Conservation (phyloP, 2,113 vertebrate species). For the Perognathus longimembris region DNA sequence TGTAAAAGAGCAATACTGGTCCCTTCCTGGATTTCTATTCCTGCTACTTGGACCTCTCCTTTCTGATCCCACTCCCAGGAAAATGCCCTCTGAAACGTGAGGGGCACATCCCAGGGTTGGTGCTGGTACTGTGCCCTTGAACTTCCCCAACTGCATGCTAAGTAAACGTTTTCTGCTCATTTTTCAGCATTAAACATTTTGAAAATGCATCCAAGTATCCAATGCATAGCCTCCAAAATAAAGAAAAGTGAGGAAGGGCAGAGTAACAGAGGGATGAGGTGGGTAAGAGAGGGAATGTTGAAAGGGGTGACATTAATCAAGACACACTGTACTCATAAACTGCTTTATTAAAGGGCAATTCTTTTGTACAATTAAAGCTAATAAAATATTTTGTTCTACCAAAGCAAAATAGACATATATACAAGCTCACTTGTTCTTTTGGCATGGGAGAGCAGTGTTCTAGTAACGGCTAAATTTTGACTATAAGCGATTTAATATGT, state of each 20-base stretch:
- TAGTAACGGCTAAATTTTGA: neutral
- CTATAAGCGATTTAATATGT: neutral
- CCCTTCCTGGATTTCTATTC: neutral
- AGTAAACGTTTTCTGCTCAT: neutral
- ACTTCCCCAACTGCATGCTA: neutral
- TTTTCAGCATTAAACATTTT: neutral
- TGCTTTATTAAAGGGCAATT: no score
- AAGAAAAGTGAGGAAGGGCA: no score
- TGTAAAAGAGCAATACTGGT: neutral
- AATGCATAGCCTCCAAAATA: no score
- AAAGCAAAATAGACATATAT: neutral
- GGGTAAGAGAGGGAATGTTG: no score
- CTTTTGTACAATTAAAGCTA: no score
- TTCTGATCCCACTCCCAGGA: no score
- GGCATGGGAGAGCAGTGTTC: neutral
- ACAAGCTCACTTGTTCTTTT: neutral
- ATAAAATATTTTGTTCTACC: neutral
- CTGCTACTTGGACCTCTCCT: neutral
- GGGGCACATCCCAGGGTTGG: rapidly evolving
- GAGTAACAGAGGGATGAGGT: no score
- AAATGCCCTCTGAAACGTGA: rapidly evolving
- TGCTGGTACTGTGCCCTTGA: no score
- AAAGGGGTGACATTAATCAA: no score
- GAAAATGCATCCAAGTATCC: no score
- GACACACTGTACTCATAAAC: no score